phyloP scores from a whole-genome alignment of 2,113 vertebrate genomes.

The Phasianus colchicus region DNA sequence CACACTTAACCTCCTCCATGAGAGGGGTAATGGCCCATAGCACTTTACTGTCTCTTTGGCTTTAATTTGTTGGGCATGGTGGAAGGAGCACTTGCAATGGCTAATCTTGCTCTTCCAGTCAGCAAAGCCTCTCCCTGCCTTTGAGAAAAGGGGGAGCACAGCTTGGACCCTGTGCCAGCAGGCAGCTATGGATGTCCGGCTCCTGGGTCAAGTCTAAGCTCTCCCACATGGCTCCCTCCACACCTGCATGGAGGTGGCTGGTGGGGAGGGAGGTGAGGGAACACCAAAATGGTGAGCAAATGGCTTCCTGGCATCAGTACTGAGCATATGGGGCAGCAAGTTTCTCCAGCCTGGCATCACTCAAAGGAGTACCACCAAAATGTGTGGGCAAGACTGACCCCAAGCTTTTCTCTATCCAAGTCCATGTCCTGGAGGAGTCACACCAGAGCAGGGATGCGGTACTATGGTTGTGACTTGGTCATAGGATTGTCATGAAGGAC shows the following conservation, averaged over 20 bases:
- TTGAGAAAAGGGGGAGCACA: neutral
- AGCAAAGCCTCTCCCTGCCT: neutral
- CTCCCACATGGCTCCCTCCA: neutral
- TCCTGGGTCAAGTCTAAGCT: neutral
- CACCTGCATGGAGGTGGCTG: neutral
- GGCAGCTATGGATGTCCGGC: neutral
- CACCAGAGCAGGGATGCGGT: neutral
- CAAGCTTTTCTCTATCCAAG: neutral
- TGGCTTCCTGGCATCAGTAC: neutral
- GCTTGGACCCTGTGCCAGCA: neutral
- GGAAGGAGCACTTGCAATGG: neutral
- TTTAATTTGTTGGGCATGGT: neutral
- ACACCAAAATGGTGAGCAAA: neutral
- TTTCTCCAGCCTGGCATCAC: neutral
- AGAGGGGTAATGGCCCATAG: slow-evolving; percentile 13
- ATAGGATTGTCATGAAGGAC: rapidly evolving
- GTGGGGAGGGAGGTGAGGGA: no score
- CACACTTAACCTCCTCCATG: neutral
- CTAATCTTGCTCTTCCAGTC: neutral
- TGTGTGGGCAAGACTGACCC: rapidly evolving
- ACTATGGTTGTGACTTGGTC: rapidly evolving
- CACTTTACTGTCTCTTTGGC: neutral
- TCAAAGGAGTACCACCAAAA: neutral
- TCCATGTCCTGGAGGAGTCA: neutral
- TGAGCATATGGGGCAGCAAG: neutral